Evolutionary conservation across 2,113 vertebrate genomes (phyloP), one percentile per base, ranked within the genome.

Genomic region (Ochotona princeps): DNA sequence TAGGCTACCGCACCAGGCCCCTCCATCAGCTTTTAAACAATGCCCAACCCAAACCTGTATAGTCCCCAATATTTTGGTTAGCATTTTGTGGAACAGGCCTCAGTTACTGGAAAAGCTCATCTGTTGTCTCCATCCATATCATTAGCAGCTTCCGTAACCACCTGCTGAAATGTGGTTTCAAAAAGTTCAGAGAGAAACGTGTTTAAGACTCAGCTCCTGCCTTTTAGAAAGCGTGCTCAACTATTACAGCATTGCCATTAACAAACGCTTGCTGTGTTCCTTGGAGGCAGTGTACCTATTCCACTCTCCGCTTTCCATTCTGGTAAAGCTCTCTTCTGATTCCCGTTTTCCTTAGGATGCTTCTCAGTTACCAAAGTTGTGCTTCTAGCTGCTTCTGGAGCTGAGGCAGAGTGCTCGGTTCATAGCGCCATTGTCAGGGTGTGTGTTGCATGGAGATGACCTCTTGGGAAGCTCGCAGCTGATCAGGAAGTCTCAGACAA

Each of bases 351-450:
- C 44, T 63, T 81, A n/a, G 84, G 89, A 15, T 65, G 35, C 84
- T 83, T 84, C 32, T 32, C 61, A 87, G 73, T 95, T 74, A 78
- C 60, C 38, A 73, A 67, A 87, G 38, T 23, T n/a, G 28, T 74
- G 86, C 18, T 88, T 93, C 60, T 69, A 35, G 89, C 83, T 74
- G 86, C 23, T 88, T 93, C 60, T 69, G 44, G 89, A 84, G 70
- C 28, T 66, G 17, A 35, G 25, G 32, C 25, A 47, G 65, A 54
- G 54, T 30, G 83, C 49, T 92, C 54, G 54, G 75, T 8, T 44
- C 4, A 20, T 66, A 67, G 87, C 7, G 81, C 73, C 12, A 83
- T 20, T 23, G 38, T 4, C 44, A 35, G 28, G 11, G 26, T 82
- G 61, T 90, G 49, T 88, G 79, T n/a, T 51, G 74, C 82, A 89